Conservation (phyloP, 2,113 vertebrate genomes). For the Pontoporia blainvillei region DNA sequence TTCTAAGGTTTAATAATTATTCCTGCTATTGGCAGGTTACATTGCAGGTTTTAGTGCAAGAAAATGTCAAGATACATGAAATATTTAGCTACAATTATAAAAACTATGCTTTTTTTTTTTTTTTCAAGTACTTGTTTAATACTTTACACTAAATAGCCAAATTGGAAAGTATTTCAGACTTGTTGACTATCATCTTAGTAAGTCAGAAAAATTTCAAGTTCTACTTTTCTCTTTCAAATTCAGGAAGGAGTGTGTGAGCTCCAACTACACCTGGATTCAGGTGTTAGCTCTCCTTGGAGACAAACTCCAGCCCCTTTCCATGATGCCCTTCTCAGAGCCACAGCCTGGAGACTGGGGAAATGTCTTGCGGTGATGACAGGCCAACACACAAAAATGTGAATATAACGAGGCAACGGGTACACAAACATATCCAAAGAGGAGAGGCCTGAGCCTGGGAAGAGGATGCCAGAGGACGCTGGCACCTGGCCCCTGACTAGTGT, state of each 20-base stretch:
- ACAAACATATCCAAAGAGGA: no score
- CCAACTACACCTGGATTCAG: neutral
- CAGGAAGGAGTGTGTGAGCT: neutral
- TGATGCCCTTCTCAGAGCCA: neutral
- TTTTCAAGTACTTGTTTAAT: neutral
- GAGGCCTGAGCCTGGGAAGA: neutral
- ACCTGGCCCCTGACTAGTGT: neutral
- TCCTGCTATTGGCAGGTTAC: neutral
- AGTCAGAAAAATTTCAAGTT: neutral
- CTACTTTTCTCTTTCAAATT: neutral
- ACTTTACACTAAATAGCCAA: neutral
- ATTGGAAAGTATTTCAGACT: neutral
- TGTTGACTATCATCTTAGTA: neutral
- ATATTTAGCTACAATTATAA: neutral
- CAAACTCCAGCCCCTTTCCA: neutral
- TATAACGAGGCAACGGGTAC: neutral
- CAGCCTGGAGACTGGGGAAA: neutral
- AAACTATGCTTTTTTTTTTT: neutral
- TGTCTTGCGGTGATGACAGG: neutral
- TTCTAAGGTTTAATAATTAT: neutral
- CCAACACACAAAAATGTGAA: neutral
- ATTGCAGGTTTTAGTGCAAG: neutral
- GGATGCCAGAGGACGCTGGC: neutral
- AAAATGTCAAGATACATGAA: slow-evolving; percentile 5
- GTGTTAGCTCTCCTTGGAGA: neutral